Evolutionary conservation across 2,888 invertebrate genomes (phyloP).

Genomic region (Lamproptera curius): DNA sequence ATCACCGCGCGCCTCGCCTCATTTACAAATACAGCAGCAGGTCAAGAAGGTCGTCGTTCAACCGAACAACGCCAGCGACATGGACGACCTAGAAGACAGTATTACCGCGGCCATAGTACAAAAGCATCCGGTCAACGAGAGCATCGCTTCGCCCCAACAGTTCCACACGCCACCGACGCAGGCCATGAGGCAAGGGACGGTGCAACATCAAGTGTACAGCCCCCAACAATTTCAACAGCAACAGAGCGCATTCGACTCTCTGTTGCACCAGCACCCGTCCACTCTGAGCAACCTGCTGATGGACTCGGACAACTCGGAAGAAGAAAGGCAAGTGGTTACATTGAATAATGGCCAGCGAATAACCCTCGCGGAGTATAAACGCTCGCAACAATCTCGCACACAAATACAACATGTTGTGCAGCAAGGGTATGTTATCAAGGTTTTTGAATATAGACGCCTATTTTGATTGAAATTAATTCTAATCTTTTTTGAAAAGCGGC

Average conservation of each 20-base stretch:
- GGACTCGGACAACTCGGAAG: conserved; percentile 57
- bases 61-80: conserved; percentile 66
- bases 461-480: no score
- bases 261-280: conserved; percentile 44
- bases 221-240: conserved; percentile 49
- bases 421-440: neutral
- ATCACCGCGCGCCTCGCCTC: conserved; percentile 43
- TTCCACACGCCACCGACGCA: conserved; percentile 49
- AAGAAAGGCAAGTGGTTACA: conserved; percentile 61
- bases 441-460: neutral
- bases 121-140: conserved; percentile 54
- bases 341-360: conserved; percentile 63
- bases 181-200: conserved; percentile 38
- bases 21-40: conserved; percentile 44
- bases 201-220: conserved; percentile 45
- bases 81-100: conserved; percentile 75
- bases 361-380: conserved; percentile 65
- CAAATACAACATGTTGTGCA: conserved; percentile 22
- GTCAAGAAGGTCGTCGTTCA: conserved; percentile 64
- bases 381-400: conserved; percentile 51
- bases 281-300: conserved; percentile 49
- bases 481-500: no score
- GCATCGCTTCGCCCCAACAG: conserved; percentile 43
- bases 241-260: conserved; percentile 46
- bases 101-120: conserved; percentile 72